phyloP scores from a whole-genome alignment of 1,140 invertebrate genomes.

The Drosophila quadrilineata region DNA sequence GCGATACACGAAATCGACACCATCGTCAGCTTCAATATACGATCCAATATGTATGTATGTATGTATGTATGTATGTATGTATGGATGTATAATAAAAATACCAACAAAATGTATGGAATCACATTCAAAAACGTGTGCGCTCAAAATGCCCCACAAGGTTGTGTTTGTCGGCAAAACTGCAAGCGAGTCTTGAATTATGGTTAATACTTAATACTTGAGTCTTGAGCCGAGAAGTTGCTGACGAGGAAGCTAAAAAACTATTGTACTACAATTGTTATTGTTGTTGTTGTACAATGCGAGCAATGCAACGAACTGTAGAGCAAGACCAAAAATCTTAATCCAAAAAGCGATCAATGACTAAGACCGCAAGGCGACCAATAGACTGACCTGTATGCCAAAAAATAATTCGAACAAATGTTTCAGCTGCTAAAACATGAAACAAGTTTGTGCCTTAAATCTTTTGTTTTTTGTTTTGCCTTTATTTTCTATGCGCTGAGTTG shows the following conservation, averaged over 20 bases:
- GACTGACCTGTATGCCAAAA: slow-evolving; percentile 31
- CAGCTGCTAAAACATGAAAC: slow-evolving; percentile 55
- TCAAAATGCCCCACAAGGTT: slow-evolving; percentile 42
- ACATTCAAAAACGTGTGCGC: slow-evolving; percentile 37
- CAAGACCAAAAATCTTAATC: slow-evolving; percentile 14
- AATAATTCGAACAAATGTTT: slow-evolving; percentile 51
- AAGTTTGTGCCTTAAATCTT: slow-evolving; percentile 39
- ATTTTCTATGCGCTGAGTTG: slow-evolving; percentile 5
- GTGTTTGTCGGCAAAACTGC: slow-evolving; percentile 15
- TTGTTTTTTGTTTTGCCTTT: slow-evolving; percentile 1
- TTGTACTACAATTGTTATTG: slow-evolving; percentile 15
- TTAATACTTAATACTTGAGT: slow-evolving; percentile 1
- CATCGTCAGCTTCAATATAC: slow-evolving; percentile 23
- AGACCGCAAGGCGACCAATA: slow-evolving; percentile 42
- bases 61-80: too few species aligned
- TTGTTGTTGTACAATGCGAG: slow-evolving; percentile 17
- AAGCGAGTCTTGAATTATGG: slow-evolving; percentile 24
- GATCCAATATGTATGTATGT: too few species aligned
- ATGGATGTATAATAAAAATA: too few species aligned
- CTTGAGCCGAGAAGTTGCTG: slow-evolving; percentile 32
- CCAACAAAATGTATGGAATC: too few species aligned
- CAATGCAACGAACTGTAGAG: slow-evolving; percentile 30
- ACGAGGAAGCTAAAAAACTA: slow-evolving; percentile 50
- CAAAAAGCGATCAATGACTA: slow-evolving; percentile 25
- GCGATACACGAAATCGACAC: slow-evolving; percentile 29